Percentiles rank a stretch among this genome's conserved stretches.
Conservation (phyloP, 2,797 vertebrate species). For the Tolypeutes matacus region DNA sequence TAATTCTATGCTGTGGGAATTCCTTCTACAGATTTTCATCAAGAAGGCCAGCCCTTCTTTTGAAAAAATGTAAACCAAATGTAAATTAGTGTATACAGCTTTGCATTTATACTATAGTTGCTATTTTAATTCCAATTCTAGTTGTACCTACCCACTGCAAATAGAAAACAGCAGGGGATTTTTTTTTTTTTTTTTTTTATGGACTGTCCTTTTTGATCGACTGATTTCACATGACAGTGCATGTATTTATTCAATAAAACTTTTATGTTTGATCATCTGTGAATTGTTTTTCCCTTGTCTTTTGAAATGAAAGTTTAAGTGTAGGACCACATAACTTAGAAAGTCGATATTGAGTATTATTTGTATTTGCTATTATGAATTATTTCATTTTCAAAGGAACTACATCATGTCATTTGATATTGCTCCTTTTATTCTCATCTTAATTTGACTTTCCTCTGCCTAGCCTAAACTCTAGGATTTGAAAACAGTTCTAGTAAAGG, state of each 20-base stretch:
- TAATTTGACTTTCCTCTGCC: neutral
- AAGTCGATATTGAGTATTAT: rapidly evolving
- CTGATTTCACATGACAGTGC: slow-evolving; percentile 86
- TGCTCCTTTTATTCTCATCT: neutral
- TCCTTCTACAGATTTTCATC: slow-evolving; percentile 74
- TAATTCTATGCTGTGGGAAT: slow-evolving; percentile 76
- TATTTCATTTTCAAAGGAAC: neutral
- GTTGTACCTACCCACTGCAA: slow-evolving; percentile 71
- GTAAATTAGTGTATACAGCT: slow-evolving; percentile 68
- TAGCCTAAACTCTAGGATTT: neutral
- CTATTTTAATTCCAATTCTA: slow-evolving; percentile 66
- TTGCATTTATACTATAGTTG: slow-evolving; percentile 60
- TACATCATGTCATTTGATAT: rapidly evolving
- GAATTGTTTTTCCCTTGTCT: slow-evolving; percentile 30
- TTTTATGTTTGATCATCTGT: slow-evolving; percentile 74
- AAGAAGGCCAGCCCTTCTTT: slow-evolving; percentile 56
- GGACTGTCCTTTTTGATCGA: slow-evolving; percentile 85
- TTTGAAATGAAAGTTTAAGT: neutral
- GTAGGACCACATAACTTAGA: neutral
- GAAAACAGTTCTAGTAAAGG: neutral
- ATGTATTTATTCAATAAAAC: slow-evolving; percentile 90
- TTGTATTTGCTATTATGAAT: neutral
- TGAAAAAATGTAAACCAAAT: slow-evolving; percentile 36
- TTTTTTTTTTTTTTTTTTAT: slow-evolving; percentile 75
- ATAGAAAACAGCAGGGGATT: slow-evolving; percentile 77